These are phyloP conservation scores for Tinamus major DNA, from an alignment of 2,797 vertebrate species.

Conservation along the genomic window DNA sequence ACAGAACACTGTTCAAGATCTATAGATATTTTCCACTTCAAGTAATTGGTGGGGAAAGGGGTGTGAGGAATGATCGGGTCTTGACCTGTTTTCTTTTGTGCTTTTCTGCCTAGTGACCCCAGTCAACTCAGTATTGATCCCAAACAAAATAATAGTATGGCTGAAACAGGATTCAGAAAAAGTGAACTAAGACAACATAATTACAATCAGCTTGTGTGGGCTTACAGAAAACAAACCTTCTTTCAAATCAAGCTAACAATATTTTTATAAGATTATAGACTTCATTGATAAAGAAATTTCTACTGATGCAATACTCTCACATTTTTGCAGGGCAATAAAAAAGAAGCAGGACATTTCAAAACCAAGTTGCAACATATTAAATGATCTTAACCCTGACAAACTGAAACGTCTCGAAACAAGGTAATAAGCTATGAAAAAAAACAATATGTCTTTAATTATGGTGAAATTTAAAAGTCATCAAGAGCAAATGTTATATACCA, in stretches of 20 bases:
- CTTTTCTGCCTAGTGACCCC: constrained; percentile 24
- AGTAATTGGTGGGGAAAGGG: not conserved
- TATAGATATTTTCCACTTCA: not conserved
- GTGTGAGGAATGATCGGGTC: constrained; percentile 13
- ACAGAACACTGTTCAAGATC: not conserved
- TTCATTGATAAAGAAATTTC: constrained; percentile 49
- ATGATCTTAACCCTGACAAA: not conserved
- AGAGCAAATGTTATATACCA: not conserved
- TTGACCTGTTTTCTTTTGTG: constrained; percentile 25
- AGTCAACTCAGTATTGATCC: constrained; percentile 21
- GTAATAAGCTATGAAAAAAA: not conserved
- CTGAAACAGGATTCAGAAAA: constrained; percentile 40
- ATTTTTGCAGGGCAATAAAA: constrained; percentile 20
- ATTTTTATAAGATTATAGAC: constrained; percentile 62
- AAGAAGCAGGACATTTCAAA: constrained; percentile 7
- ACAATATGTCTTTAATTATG: not conserved
- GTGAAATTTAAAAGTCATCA: not conserved
- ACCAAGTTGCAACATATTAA: not conserved
- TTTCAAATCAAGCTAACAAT: not conserved
- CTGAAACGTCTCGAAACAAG: not conserved
- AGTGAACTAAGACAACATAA: constrained; percentile 30
- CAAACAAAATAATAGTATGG: not conserved
- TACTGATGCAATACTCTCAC: not conserved
- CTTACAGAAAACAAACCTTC: constrained; percentile 39
- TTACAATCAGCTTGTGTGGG: not conserved